Percentiles rank a stretch among this genome's conserved stretches.
phyloP scores from a whole-genome alignment of 1,140 invertebrate genomes.

The Papilio glaucus region DNA sequence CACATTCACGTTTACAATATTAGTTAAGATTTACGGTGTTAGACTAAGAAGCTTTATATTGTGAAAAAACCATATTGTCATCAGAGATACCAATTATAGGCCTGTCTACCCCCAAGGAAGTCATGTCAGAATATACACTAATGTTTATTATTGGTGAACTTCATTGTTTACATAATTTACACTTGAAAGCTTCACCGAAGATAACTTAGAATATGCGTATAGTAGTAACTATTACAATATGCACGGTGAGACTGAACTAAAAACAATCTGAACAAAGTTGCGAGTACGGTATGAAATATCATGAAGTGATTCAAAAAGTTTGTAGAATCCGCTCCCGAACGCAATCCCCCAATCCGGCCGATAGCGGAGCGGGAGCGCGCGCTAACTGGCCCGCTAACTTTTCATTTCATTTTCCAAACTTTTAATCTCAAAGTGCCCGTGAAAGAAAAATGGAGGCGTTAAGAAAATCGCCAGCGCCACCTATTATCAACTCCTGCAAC shows the following conservation, averaged over 20 bases:
- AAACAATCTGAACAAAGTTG: not conserved
- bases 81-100: too few relatives aligned
- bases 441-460: constrained; percentile 82
- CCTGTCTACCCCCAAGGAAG: too few relatives aligned
- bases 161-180: too few relatives aligned
- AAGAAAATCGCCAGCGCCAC: constrained; percentile 81
- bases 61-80: too few relatives aligned
- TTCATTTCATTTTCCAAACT: constrained; percentile 83
- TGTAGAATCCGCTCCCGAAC: constrained; percentile 38
- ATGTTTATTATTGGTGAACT: too few relatives aligned
- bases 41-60: too few relatives aligned
- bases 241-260: not conserved
- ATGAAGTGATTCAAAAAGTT: constrained; percentile 37
- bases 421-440: constrained; percentile 84
- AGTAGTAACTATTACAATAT: too few relatives aligned
- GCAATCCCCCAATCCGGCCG: constrained; percentile 62
- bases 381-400: constrained; percentile 65
- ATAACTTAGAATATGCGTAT: too few relatives aligned
- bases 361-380: constrained; percentile 55
- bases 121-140: too few relatives aligned
- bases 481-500: constrained; percentile 80
- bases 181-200: too few relatives aligned
- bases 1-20: too few relatives aligned
- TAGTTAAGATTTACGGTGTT: too few relatives aligned
- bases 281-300: constrained; percentile 18